Evolutionary conservation across 2,888 invertebrate species (phyloP).

Genomic region (Hydroisotoma schaefferi): DNA sequence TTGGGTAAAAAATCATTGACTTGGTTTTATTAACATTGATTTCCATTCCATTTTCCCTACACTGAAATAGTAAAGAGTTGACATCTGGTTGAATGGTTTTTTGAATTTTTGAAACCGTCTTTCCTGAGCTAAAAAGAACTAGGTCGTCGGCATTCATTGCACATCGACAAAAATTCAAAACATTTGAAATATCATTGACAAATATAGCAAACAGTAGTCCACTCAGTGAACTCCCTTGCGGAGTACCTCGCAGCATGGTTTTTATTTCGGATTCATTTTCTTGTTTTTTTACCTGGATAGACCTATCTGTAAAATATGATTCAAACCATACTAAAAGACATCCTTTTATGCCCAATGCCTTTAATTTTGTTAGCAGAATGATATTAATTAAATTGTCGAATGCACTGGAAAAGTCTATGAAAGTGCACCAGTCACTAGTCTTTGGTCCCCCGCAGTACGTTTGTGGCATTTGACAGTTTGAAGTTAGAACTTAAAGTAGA

Average conservation of each 20-base stretch:
- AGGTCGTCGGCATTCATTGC: background rate
- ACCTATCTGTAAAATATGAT: slow-evolving; percentile 15
- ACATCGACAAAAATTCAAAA: background rate
- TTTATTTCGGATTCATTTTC: no score
- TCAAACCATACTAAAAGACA: background rate
- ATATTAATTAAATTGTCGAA: background rate
- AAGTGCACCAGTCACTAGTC: slow-evolving; percentile 2
- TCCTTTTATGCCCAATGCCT: background rate
- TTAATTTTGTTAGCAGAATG: background rate
- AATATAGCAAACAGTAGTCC: background rate
- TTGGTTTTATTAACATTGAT: background rate
- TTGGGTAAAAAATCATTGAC: no score
- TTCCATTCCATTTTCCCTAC: background rate
- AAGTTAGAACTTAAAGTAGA: slow-evolving; percentile 16
- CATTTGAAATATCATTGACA: background rate
- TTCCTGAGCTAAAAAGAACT: background rate
- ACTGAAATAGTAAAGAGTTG: background rate
- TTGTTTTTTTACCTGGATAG: slow-evolving; percentile 6
- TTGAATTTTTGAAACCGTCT: no score
- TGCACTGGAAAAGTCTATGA: slow-evolving; percentile 3
- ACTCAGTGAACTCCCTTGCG: background rate
- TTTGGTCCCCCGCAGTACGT: background rate
- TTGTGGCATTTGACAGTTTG: slow-evolving; percentile 12
- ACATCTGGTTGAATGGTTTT: no score
- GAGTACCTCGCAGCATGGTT: background rate